Conservation (phyloP, 2,113 vertebrate species). For the Regulus satrapa region DNA sequence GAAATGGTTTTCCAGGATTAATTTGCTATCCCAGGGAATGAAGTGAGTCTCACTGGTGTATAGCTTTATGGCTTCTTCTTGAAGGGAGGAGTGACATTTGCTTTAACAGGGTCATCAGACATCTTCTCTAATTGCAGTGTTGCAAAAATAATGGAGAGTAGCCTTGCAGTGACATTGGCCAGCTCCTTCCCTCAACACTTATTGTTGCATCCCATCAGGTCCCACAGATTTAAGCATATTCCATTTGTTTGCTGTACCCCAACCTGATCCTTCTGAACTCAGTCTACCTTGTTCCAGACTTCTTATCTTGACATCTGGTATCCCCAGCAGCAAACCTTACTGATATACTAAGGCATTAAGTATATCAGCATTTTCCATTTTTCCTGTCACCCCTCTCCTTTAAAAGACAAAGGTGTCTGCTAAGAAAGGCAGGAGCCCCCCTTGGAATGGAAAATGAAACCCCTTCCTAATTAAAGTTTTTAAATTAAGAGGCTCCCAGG, state of each 20-base stretch:
- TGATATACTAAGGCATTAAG: not conserved
- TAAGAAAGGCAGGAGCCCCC: too few relatives aligned
- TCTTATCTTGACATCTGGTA: rapidly evolving
- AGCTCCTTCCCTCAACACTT: not conserved
- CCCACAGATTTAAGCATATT: not conserved
- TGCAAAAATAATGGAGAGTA: not conserved
- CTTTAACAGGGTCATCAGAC: not conserved
- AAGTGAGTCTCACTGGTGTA: not conserved
- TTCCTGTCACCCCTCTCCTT: not conserved
- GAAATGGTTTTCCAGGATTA: not conserved
- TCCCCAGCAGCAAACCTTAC: not conserved
- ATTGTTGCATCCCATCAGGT: not conserved
- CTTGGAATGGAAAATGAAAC: too few relatives aligned
- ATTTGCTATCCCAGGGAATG: not conserved
- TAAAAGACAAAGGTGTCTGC: too few relatives aligned
- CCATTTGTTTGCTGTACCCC: not conserved
- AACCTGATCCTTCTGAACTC: not conserved
- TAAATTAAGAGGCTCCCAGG: too few relatives aligned
- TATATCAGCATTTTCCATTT: not conserved
- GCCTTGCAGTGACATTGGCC: not conserved
- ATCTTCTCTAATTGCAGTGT: not conserved
- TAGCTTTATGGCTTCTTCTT: not conserved
- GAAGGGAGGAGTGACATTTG: not conserved
- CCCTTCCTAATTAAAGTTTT: too few relatives aligned
- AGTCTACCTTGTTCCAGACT: not conserved